Evolutionary conservation across 2,113 vertebrate species (phyloP), one percentile per base, ranked within the genome.

Genomic region (Lepus americanus): DNA sequence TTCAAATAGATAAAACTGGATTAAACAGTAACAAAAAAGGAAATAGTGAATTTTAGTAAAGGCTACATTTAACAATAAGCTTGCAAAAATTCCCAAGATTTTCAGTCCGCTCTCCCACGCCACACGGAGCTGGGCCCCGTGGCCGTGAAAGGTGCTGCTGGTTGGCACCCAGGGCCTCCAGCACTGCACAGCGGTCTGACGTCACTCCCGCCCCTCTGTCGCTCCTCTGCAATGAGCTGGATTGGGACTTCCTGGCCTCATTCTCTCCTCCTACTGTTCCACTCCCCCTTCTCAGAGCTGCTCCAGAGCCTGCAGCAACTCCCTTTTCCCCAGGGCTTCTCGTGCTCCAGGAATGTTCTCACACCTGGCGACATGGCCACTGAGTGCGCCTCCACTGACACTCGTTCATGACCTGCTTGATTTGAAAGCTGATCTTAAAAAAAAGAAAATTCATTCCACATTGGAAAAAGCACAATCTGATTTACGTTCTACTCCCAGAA

Each of bases 401-500:
- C 14, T 77, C 76, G 76, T 70, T 64, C 87, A 91, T 63, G 27
- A 93, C 44, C 79, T 80, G 59, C 72, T 61, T 72, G 67, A 91
- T 61, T 74, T 87, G 59, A 89, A 87, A 77, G 33, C 33, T 73
- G 64, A 79, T 49, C 88, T 63, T 85, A 69, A 73, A 51, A 10
- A 69, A 73, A 51, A 10, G 20, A 51, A 61, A 36, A 64, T 88
- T 33, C 53, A 87, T 77, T 92, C 85, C 55, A 73, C 82, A 73
- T 73, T 39, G 84, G 88, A 72, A 83, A 88, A 79, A 88, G 27
- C 36, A 76, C 81, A 77, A 53, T 33, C 70, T 82, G 70, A 84
- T 31, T 33, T 84, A 89, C 23, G 44, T 92, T 90, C 53, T 88
- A 33, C 19, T 72, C 78, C 72, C 59, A 72, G 73, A 78, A 73